Evolutionary conservation across 2,113 vertebrate species (phyloP), one percentile per base, ranked within the genome.

Genomic region (Lucifuga dentata): DNA sequence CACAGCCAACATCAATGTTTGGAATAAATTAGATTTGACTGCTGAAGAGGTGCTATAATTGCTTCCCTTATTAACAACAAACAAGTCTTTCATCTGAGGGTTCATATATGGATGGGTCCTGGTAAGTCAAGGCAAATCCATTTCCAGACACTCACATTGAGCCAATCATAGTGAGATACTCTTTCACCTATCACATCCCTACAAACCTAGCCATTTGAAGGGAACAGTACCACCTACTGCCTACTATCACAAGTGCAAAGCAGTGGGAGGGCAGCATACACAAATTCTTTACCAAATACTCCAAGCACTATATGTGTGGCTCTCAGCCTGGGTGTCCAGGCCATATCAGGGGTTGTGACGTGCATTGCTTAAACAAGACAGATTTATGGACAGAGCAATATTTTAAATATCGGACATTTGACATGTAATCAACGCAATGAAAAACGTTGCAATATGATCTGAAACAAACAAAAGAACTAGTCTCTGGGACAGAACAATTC

Each of bases 181-280:
- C 65, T 59, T 46, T 50, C 36, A 29, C 50, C 12, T 61, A 24
- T 49, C 51, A 12, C 60, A 8, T 50, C 20, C 52, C 52, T 9
- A 11, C 20, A 50, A 21, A 45, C 17, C 29, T 5, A 43, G 40
- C 78, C 55, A 7, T 59, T 89, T 89, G 84, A 52, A 84, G 60
- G 66, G 66, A 87, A 88, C 87, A 93, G 76, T 91, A 85, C 86
- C 90, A 83, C 86, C 89, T 86, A 79, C 57, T 78, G 89, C 36
- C 35, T 12, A 15, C 16, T 5, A 9, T 35, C 21, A 32, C 13
- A 81, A 82, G 17, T 80, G 52, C 79, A 78, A 16, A 24, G 32
- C 15, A 41, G 5, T 7, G 16, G 8, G 21, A 50, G 32, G 32
- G 2, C 41, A 26, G 57, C 51, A 46, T 33, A 19, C 23, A 16